Evolutionary conservation across 2,113 vertebrate genomes (phyloP).

Genomic region (Vireo altiloquus): DNA sequence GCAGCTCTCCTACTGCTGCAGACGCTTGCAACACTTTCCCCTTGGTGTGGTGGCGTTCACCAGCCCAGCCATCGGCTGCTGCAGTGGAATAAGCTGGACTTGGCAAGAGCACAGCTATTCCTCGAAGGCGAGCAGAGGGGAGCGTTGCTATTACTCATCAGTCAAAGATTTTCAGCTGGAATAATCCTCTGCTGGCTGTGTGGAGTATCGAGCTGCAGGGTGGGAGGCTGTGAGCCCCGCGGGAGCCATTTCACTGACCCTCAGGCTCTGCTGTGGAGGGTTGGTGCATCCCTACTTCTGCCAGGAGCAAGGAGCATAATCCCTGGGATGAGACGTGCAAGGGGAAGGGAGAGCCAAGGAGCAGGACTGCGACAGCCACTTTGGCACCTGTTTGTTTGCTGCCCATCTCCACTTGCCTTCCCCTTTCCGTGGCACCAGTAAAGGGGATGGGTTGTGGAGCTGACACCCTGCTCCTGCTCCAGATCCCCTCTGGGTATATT

Average conservation of each 20-base stretch:
- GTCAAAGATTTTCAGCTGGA: slow-evolving; percentile 36
- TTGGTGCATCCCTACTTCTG: not conserved
- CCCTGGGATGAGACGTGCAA: rapidly evolving
- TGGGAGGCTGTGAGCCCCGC: not conserved
- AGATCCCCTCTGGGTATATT: not conserved
- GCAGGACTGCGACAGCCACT: rapidly evolving
- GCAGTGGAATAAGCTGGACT: not conserved
- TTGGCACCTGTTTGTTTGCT: not conserved
- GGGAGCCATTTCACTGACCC: not conserved
- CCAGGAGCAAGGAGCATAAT: not conserved
- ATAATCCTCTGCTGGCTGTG: not conserved
- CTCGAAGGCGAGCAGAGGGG: not conserved
- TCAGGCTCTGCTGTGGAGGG: rapidly evolving
- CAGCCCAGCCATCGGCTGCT: rapidly evolving
- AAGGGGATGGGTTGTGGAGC: not conserved
- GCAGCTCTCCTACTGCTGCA: rapidly evolving
- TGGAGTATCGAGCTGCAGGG: rapidly evolving
- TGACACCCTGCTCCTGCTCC: not conserved
- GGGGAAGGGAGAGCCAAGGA: not conserved
- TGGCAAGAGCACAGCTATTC: slow-evolving; percentile 25
- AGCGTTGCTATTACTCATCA: slow-evolving; percentile 23
- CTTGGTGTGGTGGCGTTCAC: rapidly evolving
- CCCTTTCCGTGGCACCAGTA: not conserved
- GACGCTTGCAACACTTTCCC: rapidly evolving
- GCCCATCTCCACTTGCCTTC: not conserved